Conservation (phyloP, 2,113 vertebrate species). For the Thinocorus orbignyianus region DNA sequence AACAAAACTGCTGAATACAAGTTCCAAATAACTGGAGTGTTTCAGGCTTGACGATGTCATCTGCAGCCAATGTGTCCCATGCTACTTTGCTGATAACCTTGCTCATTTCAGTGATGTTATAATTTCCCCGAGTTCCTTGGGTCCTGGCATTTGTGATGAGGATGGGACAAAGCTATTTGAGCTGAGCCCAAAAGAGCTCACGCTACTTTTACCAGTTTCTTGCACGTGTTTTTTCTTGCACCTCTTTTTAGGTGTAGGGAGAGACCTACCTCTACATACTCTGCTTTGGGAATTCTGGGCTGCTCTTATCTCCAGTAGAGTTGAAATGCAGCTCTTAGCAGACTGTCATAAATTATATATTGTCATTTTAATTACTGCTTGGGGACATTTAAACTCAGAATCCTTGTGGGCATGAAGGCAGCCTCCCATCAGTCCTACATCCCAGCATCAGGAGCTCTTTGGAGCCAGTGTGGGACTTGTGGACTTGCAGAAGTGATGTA, state of each 20-base stretch:
- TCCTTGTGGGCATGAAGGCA: background rate
- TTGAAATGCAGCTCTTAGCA: background rate
- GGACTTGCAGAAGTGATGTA: background rate
- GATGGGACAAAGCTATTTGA: background rate
- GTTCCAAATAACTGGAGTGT: background rate
- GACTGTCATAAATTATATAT: background rate
- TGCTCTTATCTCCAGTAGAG: background rate
- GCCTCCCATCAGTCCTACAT: background rate
- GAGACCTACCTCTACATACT: fast-evolving
- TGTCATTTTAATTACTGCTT: background rate
- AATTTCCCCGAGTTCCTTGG: fast-evolving
- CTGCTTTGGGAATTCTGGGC: background rate
- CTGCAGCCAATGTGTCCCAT: background rate
- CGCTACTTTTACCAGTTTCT: background rate
- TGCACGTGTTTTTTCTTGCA: fast-evolving
- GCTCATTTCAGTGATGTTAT: background rate
- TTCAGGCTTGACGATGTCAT: background rate
- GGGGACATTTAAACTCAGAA: background rate
- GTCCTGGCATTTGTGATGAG: background rate
- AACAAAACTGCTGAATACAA: background rate
- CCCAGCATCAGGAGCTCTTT: background rate
- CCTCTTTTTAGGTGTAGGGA: background rate
- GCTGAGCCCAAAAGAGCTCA: background rate
- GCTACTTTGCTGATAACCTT: background rate
- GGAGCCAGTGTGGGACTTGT: fast-evolving